phyloP scores from a whole-genome alignment of 2,888 invertebrate genomes.

The Cremastinae sp. region DNA sequence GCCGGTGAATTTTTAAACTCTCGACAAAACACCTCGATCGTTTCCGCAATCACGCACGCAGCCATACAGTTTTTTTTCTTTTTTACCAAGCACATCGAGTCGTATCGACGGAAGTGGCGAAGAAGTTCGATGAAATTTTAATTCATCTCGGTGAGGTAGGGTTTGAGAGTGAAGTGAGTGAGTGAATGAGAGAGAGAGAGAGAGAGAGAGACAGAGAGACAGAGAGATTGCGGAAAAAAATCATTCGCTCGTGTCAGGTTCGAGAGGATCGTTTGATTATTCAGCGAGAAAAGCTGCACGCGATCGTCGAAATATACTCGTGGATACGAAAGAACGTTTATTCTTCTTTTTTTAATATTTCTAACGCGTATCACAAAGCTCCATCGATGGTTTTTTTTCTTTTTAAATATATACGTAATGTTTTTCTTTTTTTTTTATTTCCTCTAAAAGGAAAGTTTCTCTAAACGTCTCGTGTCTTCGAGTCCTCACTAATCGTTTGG shows the following conservation, averaged over 20 bases:
- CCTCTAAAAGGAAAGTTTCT: conserved; percentile 41
- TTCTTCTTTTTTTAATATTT: conserved; percentile 11
- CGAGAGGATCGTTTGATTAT: conserved; percentile 28
- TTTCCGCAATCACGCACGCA: no score
- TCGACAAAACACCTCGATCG: conserved; percentile 1
- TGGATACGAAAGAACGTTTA: conserved; percentile 38
- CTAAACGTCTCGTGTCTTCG: conserved; percentile 43
- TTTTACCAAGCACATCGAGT: neutral
- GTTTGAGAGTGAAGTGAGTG: neutral
- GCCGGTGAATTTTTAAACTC: neutral
- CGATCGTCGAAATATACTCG: conserved; percentile 26
- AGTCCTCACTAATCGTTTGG: conserved; percentile 34
- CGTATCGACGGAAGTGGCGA: conserved; percentile 17
- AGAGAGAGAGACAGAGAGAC: neutral
- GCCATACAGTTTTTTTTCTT: neutral
- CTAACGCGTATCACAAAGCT: conserved; percentile 50
- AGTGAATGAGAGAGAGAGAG: neutral
- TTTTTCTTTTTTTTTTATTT: conserved; percentile 20
- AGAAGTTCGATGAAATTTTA: neutral
- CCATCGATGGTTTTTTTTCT: conserved; percentile 15
- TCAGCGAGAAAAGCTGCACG: conserved; percentile 28
- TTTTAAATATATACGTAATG: conserved; percentile 1
- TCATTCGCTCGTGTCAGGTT: conserved; percentile 2
- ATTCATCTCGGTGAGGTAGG: neutral
- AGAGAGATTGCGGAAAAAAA: conserved; percentile 12